phyloP scores from a whole-genome alignment of 92 coral and sea anemone genomes.

The Scolanthus callimorphus region DNA sequence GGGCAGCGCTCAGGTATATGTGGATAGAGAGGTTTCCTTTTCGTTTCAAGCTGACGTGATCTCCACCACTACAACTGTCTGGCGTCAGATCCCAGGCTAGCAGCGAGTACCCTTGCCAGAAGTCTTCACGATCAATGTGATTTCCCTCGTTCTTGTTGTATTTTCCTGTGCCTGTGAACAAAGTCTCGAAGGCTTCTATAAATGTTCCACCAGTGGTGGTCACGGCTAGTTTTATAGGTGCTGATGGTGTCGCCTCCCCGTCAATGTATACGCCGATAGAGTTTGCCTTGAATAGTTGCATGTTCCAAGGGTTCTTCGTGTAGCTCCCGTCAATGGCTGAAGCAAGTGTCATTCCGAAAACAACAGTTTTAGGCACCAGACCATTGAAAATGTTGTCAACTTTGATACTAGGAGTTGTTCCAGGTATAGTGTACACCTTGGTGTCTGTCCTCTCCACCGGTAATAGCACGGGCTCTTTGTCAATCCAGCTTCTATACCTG shows the following conservation, averaged over 20 bases:
- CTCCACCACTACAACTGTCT: conserved; percentile 24
- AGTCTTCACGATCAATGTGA: conserved; percentile 36
- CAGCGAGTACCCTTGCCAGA: conserved; percentile 23
- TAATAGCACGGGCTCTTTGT: conserved; percentile 45
- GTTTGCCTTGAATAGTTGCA: conserved; percentile 24
- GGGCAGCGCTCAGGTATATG: conserved; percentile 3
- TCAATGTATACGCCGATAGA: conserved; percentile 42
- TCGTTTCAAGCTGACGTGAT: conserved; percentile 20
- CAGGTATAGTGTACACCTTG: conserved; percentile 30
- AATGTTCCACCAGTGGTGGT: conserved; percentile 29
- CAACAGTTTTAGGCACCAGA: conserved; percentile 33
- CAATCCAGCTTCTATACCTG: conserved; percentile 18
- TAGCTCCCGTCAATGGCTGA: conserved; percentile 45
- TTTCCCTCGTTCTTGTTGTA: conserved; percentile 38
- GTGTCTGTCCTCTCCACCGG: conserved; percentile 30
- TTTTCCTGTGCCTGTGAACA: conserved; percentile 45
- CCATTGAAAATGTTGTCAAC: conserved; percentile 56
- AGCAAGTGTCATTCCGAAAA: conserved; percentile 31
- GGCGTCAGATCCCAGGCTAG: conserved; percentile 27
- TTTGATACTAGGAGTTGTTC: conserved; percentile 35
- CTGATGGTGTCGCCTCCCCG: conserved; percentile 32
- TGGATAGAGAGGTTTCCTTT: conserved; percentile 30
- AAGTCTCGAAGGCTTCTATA: conserved; percentile 20
- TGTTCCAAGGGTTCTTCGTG: conserved; percentile 38
- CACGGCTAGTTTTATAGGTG: conserved; percentile 31